phyloP scores from a whole-genome alignment of 2,888 invertebrate species.

The Diploptera punctata region DNA sequence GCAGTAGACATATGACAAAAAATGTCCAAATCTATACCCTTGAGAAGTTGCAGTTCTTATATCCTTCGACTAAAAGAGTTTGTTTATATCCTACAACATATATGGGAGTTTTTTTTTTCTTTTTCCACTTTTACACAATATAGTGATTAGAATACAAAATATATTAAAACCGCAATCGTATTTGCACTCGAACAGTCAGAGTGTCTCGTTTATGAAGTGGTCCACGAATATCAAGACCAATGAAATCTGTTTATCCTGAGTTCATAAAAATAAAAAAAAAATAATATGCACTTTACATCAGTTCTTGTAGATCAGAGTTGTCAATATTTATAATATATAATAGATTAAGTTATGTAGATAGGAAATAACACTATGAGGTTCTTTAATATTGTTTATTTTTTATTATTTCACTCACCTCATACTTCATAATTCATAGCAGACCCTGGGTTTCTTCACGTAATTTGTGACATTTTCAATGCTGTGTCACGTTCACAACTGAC shows the following conservation, averaged over 20 bases:
- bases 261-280: too few relatives aligned
- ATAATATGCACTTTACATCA: not conserved
- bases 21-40: not conserved
- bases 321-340: not conserved
- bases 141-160: conserved; percentile 17
- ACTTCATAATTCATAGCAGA: too few relatives aligned
- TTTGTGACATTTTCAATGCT: too few relatives aligned
- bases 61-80: not conserved
- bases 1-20: not conserved
- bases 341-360: too few relatives aligned
- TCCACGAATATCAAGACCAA: not conserved
- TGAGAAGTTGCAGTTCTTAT: conserved; percentile 7
- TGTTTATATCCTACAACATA: not conserved
- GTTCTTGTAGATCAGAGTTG: conserved; percentile 5
- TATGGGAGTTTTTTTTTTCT: not conserved
- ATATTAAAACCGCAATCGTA: conserved; percentile 19
- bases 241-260: conserved; percentile 12
- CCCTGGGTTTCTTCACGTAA: too few relatives aligned
- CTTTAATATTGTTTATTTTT: too few relatives aligned
- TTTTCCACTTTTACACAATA: not conserved
- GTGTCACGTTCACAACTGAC: too few relatives aligned
- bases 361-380: too few relatives aligned
- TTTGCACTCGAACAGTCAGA: not conserved
- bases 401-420: too few relatives aligned
- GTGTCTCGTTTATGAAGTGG: conserved; percentile 12